Base-by-base conservation (phyloP, 1,140 invertebrate genomes). In the Nasonia longicornis region DNA sequence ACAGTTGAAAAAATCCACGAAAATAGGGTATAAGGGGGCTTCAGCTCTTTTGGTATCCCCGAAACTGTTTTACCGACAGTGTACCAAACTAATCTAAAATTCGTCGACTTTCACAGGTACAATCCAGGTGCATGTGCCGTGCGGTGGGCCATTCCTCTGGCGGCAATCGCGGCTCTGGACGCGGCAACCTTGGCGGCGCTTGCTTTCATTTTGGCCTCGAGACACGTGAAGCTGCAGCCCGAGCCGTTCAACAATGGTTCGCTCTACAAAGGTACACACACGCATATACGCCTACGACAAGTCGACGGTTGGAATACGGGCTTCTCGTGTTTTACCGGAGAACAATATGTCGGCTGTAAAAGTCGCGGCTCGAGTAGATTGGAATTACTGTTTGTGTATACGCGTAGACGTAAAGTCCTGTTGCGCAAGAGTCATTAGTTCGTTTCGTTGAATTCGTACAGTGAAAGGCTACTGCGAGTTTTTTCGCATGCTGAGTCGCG, bases 91-190 rank as follows among this genome's bases (percentile, higher is more conserved):
- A 58, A n/a, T 48, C 12, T 2, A 52, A 52, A 20, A 58, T 58
- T 58, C 16, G 20, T 16, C 2, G 16, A 20, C 64, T 26, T 64
- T 22, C 10, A 12, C 35, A 90, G 92, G 42, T 96, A 94, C 87
- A 90, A 93, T 84, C 91, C 95, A 84, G 95, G 95, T 64, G 93
- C 95, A 12, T 99, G 98, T 88, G 94, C 94, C 58, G 93, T 99
- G 22, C 93, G 97, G 83, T 99, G 98, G 98, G 97, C 97, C 0
- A 98, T 97, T 91, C 93, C 98, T 10, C 92, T 99, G 80, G 97
- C 97, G 16, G 95, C 97, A 73, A 98, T 99, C 72, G 95, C 96
- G 0, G 96, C 97, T 81, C 91, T 98, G 82, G 98, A 99, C 89
- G 97, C 96, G 38, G 91, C 96, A 12, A 96, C 98, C 73, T 91